Conservation (phyloP, 1,140 invertebrate genomes). For the Zaprionus davidi region DNA sequence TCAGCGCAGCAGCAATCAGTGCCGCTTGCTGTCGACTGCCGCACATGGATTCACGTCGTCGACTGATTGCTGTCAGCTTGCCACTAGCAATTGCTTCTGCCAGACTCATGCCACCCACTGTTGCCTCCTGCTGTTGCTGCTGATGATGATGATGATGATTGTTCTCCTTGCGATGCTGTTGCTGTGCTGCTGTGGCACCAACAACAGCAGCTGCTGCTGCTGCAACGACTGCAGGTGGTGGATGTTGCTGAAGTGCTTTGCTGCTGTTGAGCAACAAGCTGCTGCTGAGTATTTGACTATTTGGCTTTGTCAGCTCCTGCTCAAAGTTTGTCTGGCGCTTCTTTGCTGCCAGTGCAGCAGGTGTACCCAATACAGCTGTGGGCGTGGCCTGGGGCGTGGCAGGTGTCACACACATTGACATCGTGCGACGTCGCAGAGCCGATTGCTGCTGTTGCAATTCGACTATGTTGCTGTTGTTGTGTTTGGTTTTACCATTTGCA, state of each 20-base stretch:
- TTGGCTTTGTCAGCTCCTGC: slow-evolving; percentile 75
- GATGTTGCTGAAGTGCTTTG: slow-evolving; percentile 38
- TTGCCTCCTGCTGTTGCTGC: slow-evolving; percentile 26
- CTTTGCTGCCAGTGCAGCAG: slow-evolving; percentile 29
- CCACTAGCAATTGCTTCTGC: slow-evolving; percentile 66
- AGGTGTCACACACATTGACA: slow-evolving; percentile 64
- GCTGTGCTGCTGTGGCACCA: slow-evolving; percentile 36
- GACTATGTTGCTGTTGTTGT: slow-evolving; percentile 30
- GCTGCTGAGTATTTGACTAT: slow-evolving; percentile 73
- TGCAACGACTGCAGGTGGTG: slow-evolving; percentile 26
- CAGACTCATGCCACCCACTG: slow-evolving; percentile 54
- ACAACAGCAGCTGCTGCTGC: slow-evolving; percentile 6
- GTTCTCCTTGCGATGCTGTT: slow-evolving; percentile 74
- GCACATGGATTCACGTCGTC: slow-evolving; percentile 69
- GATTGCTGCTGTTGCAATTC: slow-evolving; percentile 40
- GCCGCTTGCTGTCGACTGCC: slow-evolving; percentile 63
- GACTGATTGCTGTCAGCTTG: slow-evolving; percentile 52
- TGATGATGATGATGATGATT: slow-evolving; percentile 64
- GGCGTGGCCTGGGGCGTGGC: slow-evolving; percentile 7
- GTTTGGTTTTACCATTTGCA: slow-evolving; percentile 60
- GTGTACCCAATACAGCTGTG: not conserved
- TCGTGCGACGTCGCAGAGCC: slow-evolving; percentile 60
- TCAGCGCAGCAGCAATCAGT: slow-evolving; percentile 60
- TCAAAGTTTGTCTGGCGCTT: slow-evolving; percentile 80
- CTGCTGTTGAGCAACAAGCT: slow-evolving; percentile 70